Evolutionary conservation across 2,888 invertebrate genomes (phyloP).

Genomic region (Oxytorus armatus): DNA sequence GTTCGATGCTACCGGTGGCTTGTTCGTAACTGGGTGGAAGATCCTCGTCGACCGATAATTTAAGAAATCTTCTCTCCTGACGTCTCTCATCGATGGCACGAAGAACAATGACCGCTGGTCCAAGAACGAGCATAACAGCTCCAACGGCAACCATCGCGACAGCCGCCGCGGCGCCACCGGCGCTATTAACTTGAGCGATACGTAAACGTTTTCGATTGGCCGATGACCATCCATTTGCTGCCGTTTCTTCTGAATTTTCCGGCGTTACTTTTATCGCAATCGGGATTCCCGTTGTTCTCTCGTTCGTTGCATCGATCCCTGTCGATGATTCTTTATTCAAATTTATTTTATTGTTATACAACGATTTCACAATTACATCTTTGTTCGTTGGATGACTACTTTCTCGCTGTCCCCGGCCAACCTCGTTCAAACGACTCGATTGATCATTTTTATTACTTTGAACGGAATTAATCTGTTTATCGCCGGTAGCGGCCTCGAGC

Average conservation of each 20-base stretch:
- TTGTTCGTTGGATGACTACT: not conserved
- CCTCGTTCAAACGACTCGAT: not conserved
- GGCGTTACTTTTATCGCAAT: slow-evolving; percentile 7
- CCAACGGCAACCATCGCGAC: slow-evolving; percentile 78
- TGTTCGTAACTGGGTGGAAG: slow-evolving; percentile 79
- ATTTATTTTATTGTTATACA: not conserved
- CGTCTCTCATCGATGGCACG: slow-evolving; percentile 75
- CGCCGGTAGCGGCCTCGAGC: too few relatives aligned
- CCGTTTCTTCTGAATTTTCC: slow-evolving; percentile 21
- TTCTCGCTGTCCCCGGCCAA: not conserved
- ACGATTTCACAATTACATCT: not conserved
- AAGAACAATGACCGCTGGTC: slow-evolving; percentile 76
- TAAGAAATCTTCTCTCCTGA: slow-evolving; percentile 73
- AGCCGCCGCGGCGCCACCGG: slow-evolving; percentile 75
- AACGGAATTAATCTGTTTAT: not conserved
- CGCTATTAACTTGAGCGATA: slow-evolving; percentile 70
- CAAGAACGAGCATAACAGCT: slow-evolving; percentile 77
- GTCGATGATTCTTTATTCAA: not conserved
- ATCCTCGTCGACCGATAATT: slow-evolving; percentile 72
- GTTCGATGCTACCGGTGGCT: slow-evolving; percentile 74
- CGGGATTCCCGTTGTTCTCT: not conserved
- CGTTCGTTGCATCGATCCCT: not conserved
- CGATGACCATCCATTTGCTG: slow-evolving; percentile 9
- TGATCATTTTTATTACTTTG: slow-evolving; percentile 14
- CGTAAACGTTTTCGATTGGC: slow-evolving; percentile 59